A percentile compares a stretch with the other conserved stretches of the same genome.
phyloP scores from a whole-genome alignment of 2,888 invertebrate genomes.

The Hirtodrosophila confusa region DNA sequence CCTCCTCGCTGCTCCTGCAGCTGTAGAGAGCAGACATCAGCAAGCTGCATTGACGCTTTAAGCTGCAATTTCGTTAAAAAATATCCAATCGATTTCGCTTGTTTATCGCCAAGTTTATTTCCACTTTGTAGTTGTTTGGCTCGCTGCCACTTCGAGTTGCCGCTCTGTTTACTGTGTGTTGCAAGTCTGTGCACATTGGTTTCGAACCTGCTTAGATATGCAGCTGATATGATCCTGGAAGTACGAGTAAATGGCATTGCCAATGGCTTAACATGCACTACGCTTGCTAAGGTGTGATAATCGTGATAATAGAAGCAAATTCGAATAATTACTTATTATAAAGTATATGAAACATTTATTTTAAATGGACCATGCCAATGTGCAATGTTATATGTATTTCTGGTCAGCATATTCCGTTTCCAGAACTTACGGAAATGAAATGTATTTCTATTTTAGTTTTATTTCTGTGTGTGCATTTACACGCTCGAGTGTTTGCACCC shows the following conservation, averaged over 20 bases:
- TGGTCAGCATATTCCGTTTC: slow-evolving; percentile 50
- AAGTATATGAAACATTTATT: too few relatives aligned
- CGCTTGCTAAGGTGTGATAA: too few relatives aligned
- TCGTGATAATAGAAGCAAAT: too few relatives aligned
- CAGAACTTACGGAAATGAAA: slow-evolving; percentile 78
- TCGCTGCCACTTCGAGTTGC: slow-evolving; percentile 28
- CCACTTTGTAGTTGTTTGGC: slow-evolving; percentile 63
- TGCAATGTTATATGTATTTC: slow-evolving; percentile 20
- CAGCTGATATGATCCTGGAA: neutral
- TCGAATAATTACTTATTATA: too few relatives aligned
- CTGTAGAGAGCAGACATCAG: slow-evolving; percentile 42
- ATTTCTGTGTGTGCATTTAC: slow-evolving; percentile 64
- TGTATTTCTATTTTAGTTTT: slow-evolving; percentile 78
- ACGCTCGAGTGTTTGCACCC: slow-evolving; percentile 69
- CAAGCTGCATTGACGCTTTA: slow-evolving; percentile 76
- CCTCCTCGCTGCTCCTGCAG: neutral
- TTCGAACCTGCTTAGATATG: neutral
- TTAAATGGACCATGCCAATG: slow-evolving; percentile 20
- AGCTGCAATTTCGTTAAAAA: slow-evolving; percentile 80
- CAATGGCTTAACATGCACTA: too few relatives aligned
- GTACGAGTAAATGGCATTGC: too few relatives aligned
- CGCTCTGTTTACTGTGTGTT: slow-evolving; percentile 11
- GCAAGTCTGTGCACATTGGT: slow-evolving; percentile 36
- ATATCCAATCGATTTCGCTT: slow-evolving; percentile 78
- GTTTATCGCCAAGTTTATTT: slow-evolving; percentile 79